phyloP scores from a whole-genome alignment of 2,888 invertebrate genomes.

The Acanthacorydalis orientalis region DNA sequence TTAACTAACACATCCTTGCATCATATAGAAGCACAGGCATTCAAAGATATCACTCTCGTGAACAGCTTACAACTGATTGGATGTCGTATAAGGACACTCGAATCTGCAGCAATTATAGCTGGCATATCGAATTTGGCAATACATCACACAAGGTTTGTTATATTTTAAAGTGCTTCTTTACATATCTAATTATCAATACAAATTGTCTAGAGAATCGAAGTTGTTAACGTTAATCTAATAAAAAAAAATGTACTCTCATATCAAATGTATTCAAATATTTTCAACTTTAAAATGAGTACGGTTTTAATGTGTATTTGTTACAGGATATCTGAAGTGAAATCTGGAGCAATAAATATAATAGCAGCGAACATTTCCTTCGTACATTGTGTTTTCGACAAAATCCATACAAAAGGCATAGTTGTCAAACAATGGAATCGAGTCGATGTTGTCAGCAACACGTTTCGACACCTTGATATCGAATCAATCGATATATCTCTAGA shows the following conservation, averaged over 20 bases:
- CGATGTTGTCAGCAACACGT: conserved; percentile 44
- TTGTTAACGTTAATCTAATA: too few species aligned
- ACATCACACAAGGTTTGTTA: conserved; percentile 40
- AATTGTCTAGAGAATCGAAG: background rate
- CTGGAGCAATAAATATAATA: conserved; percentile 45
- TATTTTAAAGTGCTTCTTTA: background rate
- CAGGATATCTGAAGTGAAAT: conserved; percentile 42
- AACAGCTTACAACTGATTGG: conserved; percentile 39
- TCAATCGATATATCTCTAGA: conserved; percentile 21
- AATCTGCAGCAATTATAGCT: conserved; percentile 41
- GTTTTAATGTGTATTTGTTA: too few species aligned
- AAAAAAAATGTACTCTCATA: too few species aligned
- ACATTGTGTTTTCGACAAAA: conserved; percentile 40
- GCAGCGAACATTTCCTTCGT: conserved; percentile 40
- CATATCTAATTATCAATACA: conserved; percentile 4
- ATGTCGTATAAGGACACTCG: conserved; percentile 36
- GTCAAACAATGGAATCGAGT: conserved; percentile 49
- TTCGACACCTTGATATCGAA: conserved; percentile 35
- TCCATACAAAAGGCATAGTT: conserved; percentile 40
- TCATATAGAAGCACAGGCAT: conserved; percentile 42
- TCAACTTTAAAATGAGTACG: too few species aligned
- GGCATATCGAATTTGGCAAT: conserved; percentile 47
- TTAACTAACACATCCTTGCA: conserved; percentile 43
- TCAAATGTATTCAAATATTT: too few species aligned
- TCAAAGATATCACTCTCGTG: conserved; percentile 42